Base-by-base conservation (phyloP, 2,797 vertebrate species). In the Oryzias sinensis region DNA sequence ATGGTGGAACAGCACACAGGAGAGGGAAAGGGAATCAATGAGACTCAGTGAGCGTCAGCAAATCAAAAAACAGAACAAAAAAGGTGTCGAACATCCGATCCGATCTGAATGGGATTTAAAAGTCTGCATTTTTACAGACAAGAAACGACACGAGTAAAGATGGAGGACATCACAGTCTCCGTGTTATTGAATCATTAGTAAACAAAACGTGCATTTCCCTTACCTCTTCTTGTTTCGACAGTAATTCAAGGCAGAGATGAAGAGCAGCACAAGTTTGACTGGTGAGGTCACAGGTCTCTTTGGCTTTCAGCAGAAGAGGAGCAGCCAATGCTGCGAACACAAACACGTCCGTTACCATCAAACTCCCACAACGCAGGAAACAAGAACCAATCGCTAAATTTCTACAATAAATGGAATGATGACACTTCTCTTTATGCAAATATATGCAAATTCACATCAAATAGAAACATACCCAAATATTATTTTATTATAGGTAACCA, bases 201-300 rank as follows among this genome's bases (percentile, higher is more conserved):
- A 65, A 46, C 41, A 52, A 22, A 14, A 13, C 51, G 37, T 29
- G 22, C 4, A 7, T 43, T 53, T 53, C 20, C 51, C n/a, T 91
- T 91, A 98, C 95, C 94, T 91, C 92, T 85, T 96, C 93, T 72
- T 95, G 94, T 73, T 90, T 94, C 45, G 90, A 90, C 65, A 97
- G 90, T 42, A 95, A 86, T 65, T 88, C 86, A 49, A 95, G 90
- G 71, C 94, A 97, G 65, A 91, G 86, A 53, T 87, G 88, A 72
- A 98, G 79, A 27, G 92, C 91, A 54, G 88, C 84, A 59, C 90
- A 94, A 0, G 94, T 93, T 78, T 95, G 92, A 80, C 87, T 88
- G 56, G 94, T 95, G 18, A 93, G 88, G 78, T 93, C 91, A 59
- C 93, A 92, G 52, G 94, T 91, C 43, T 92, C 88, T 79, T 93